phyloP scores from a whole-genome alignment of 1,140 invertebrate genomes.

The Drosophila insularis region DNA sequence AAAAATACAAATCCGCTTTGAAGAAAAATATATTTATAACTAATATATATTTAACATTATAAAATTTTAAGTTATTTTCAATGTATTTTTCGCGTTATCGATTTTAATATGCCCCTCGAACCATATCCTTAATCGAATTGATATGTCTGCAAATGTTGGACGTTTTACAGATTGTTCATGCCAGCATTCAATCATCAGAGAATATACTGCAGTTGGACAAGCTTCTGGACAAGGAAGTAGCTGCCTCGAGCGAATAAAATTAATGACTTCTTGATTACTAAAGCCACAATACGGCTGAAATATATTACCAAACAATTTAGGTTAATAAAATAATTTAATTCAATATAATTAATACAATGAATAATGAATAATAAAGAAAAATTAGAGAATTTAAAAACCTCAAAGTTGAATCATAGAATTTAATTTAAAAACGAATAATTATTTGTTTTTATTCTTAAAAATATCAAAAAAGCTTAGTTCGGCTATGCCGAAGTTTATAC shows the following conservation, averaged over 20 bases:
- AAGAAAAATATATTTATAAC: not conserved
- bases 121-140: slow-evolving; percentile 89
- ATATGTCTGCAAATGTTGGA: slow-evolving; percentile 94
- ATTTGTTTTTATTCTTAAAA: too few relatives aligned
- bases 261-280: slow-evolving; percentile 98
- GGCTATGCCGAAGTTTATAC: too few relatives aligned
- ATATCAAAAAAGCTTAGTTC: too few relatives aligned
- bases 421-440: too few relatives aligned
- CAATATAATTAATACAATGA: too few relatives aligned
- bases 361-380: too few relatives aligned
- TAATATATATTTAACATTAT: slow-evolving; percentile 13
- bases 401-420: too few relatives aligned
- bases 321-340: not conserved
- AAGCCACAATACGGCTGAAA: slow-evolving; percentile 95
- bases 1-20: not conserved
- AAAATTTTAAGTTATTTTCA: not conserved
- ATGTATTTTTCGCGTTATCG: slow-evolving; percentile 25
- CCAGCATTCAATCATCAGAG: slow-evolving; percentile 99
- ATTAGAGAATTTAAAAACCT: too few relatives aligned
- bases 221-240: slow-evolving; percentile 95
- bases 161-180: slow-evolving; percentile 94
- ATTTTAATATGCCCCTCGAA: slow-evolving; percentile 84
- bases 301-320: slow-evolving; percentile 15
- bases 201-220: slow-evolving; percentile 95
- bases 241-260: slow-evolving; percentile 96